Evolutionary conservation across 2,113 vertebrate genomes (phyloP).

Genomic region (Lipophrys pholis): DNA sequence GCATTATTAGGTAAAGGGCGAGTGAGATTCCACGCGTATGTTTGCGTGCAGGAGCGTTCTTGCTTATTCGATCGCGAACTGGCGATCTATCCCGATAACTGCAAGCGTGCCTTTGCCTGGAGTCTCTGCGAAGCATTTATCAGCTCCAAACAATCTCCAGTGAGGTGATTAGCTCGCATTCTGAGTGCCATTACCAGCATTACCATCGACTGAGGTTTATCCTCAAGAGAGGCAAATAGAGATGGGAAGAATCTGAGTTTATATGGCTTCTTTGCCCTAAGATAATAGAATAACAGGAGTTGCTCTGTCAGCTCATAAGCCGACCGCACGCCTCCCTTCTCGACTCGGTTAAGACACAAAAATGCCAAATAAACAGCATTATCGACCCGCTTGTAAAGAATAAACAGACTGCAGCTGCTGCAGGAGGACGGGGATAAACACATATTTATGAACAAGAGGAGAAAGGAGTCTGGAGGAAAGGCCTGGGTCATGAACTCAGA

Average conservation of each 20-base stretch:
- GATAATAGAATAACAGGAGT: slow-evolving; percentile 47
- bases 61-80: neutral
- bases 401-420: slow-evolving; percentile 33
- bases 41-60: neutral
- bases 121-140: slow-evolving; percentile 38
- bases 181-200: slow-evolving; percentile 30
- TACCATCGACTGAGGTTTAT: slow-evolving; percentile 36
- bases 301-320: slow-evolving; percentile 41
- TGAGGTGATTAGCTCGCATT: slow-evolving; percentile 26
- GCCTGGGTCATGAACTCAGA: slow-evolving; percentile 45
- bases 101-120: slow-evolving; percentile 2
- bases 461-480: slow-evolving; percentile 35
- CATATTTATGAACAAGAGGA: slow-evolving; percentile 30
- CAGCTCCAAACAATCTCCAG: slow-evolving; percentile 7
- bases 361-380: slow-evolving; percentile 57
- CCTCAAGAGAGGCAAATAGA: slow-evolving; percentile 9
- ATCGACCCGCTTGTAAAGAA: slow-evolving; percentile 39
- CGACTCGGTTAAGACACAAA: slow-evolving; percentile 58
- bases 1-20: slow-evolving; percentile 19
- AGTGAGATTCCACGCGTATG: neutral
- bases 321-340: slow-evolving; percentile 15
- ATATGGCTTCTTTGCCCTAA: slow-evolving; percentile 24
- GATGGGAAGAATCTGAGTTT: slow-evolving; percentile 30
- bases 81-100: neutral
- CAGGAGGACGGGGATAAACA: slow-evolving; percentile 16